These are phyloP conservation scores for Leptothorax acervorum DNA, from an alignment of 2,888 invertebrate genomes.

Conservation along the genomic window DNA sequence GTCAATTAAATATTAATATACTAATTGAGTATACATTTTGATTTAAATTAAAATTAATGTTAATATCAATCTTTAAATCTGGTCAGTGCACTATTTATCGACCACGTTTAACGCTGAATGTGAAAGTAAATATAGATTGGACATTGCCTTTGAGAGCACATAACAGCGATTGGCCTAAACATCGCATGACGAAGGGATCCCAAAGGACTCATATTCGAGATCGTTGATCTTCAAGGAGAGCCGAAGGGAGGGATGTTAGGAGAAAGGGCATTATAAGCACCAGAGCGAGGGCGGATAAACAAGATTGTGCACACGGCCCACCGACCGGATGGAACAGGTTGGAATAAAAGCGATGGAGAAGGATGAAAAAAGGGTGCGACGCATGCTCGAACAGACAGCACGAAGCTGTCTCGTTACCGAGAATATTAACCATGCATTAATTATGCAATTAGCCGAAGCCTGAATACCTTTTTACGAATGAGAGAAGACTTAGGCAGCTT, in stretches of 20 bases:
- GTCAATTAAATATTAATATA: too few relatives aligned
- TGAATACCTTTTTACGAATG: neutral
- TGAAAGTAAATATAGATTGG: neutral
- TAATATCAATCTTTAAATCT: neutral
- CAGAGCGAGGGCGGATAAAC: conserved; percentile 36
- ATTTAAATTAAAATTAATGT: neutral
- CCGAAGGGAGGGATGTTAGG: conserved; percentile 67
- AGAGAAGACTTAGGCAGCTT: neutral
- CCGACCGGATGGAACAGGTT: conserved; percentile 50
- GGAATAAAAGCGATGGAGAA: conserved; percentile 54
- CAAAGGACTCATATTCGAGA: conserved; percentile 66
- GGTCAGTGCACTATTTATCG: neutral
- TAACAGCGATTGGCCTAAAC: conserved; percentile 33
- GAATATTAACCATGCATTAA: conserved; percentile 56
- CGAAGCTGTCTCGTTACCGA: conserved; percentile 65
- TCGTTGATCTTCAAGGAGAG: conserved; percentile 70
- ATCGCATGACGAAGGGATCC: conserved; percentile 54
- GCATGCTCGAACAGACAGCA: conserved; percentile 58
- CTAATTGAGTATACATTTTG: neutral
- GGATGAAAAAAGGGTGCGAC: conserved; percentile 51
- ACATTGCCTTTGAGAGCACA: neutral
- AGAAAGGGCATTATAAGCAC: conserved; percentile 66
- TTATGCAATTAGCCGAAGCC: neutral
- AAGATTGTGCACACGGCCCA: conserved; percentile 21
- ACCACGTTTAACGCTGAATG: neutral